Conservation (phyloP, 30 jellyfish, hydroid and myxozoan genomes). For the Aurelia aurita complex sp. Pacific region DNA sequence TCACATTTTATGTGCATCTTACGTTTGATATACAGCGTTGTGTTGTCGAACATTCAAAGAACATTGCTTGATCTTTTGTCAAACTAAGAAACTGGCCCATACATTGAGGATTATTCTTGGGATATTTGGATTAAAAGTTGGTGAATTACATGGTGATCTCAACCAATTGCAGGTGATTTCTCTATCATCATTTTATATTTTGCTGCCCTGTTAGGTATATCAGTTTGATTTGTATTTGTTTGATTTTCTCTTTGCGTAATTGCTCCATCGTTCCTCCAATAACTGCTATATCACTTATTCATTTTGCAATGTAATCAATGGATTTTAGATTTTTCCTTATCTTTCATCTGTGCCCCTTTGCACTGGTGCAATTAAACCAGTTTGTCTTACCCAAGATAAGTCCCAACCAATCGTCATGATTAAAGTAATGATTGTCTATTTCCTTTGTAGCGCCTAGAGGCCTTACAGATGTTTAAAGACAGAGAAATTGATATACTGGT, state of each 20-base stretch:
- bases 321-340: background rate
- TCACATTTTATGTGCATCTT: background rate
- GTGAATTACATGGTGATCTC: slow-evolving; percentile 96
- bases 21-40: slow-evolving; percentile 56
- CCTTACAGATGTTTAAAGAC: slow-evolving; percentile 76
- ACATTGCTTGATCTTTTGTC: slow-evolving; percentile 89
- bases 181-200: too few relatives aligned
- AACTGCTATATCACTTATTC: background rate
- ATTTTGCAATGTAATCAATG: background rate
- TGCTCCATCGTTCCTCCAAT: background rate
- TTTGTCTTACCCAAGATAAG: too few relatives aligned
- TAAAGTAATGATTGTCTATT: background rate
- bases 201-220: too few relatives aligned
- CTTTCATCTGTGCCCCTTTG: too few relatives aligned
- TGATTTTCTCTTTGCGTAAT: too few relatives aligned
- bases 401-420: too few relatives aligned
- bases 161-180: slow-evolving; percentile 87
- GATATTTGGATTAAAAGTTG: slow-evolving; percentile 87
- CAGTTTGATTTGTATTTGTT: too few relatives aligned
- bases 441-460: slow-evolving; percentile 81
- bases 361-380: too few relatives aligned
- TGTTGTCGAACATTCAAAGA: slow-evolving; percentile 87
- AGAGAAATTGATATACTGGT: slow-evolving; percentile 82
- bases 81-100: slow-evolving; percentile 92
- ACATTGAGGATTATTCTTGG: slow-evolving; percentile 88